Evolutionary conservation across 2,797 vertebrate genomes (phyloP).

Genomic region (Schizopygopsis pylzovi): DNA sequence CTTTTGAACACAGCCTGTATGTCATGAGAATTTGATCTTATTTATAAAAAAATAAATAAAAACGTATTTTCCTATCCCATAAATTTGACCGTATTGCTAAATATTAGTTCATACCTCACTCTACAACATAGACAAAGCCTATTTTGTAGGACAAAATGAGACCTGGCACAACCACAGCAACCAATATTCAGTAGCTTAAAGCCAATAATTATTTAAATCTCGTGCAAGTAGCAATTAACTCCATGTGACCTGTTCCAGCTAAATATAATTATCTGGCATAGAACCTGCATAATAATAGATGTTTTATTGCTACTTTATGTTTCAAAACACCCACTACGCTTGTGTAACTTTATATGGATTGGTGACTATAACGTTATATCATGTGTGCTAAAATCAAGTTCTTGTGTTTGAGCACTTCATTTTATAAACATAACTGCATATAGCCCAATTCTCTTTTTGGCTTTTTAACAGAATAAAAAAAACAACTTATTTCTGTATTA

Average conservation of each 20-base stretch:
- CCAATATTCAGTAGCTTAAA: conserved; percentile 59
- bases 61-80: background rate
- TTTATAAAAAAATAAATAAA: background rate
- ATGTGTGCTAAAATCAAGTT: background rate
- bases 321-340: conserved; percentile 53
- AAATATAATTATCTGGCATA: conserved; percentile 67
- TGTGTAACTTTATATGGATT: conserved; percentile 17
- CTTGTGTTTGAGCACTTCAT: background rate
- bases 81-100: background rate
- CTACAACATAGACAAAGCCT: conserved; percentile 14
- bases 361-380: conserved; percentile 19
- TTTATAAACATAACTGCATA: background rate
- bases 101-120: background rate
- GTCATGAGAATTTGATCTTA: background rate
- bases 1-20: background rate
- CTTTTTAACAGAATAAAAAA: background rate
- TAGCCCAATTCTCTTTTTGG: background rate
- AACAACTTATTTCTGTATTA: background rate
- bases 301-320: conserved; percentile 61
- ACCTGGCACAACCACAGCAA: conserved; percentile 46
- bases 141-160: conserved; percentile 43
- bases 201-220: conserved; percentile 65
- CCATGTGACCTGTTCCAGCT: conserved; percentile 63
- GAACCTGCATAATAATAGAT: conserved; percentile 62
- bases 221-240: conserved; percentile 68